Base-by-base conservation (phyloP, 2,888 invertebrate genomes). In the Meghimatium bilineatum region DNA sequence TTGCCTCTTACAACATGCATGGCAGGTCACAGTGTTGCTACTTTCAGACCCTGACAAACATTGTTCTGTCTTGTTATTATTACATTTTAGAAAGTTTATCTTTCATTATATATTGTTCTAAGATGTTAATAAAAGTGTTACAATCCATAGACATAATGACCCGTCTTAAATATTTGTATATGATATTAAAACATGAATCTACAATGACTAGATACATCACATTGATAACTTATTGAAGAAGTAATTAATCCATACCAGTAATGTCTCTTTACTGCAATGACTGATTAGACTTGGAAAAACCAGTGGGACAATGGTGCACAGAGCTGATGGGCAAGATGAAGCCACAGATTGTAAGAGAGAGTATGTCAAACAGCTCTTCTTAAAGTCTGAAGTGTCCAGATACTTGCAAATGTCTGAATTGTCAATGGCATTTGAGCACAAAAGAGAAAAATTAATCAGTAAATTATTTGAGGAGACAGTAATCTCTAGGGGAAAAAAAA, bases 331-430 rank as follows among this genome's bases (percentile, higher is more conserved):
- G 20, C 80, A 56, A 26, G 84, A 26, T 34, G 60, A 44, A 0
- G 80, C 84, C 29, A 84, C 75, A 52, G 76, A 74, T 29, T 44
- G 75, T 29, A 75, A 84, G 36, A 84, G 34, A 8, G 80, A 80
- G 26, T 75, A 80, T 12, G 84, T 80, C 36, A 81, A 66, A 44
- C 80, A 84, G 36, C 76, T 60, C 74, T 84, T 84, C 49, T 75
- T 80, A 0, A 75, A 20, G 56, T 84, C 80, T 49, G 84, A 44
- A n/a, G 80, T 80, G 17, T 84, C 69, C 26, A 84, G 36, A 34
- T 74, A 84, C 75, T 84, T 80, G 38, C 44, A 44, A 26, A 80
- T 52, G 34, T 84, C 84, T 84, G 78, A 52, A 71, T 44, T 26
- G 38, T 38, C 26, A 67, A 76, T 26, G 32, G 36, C 32, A 75